phyloP scores from a whole-genome alignment of 2,113 vertebrate genomes.

The Leptobrachium ailaonicum region DNA sequence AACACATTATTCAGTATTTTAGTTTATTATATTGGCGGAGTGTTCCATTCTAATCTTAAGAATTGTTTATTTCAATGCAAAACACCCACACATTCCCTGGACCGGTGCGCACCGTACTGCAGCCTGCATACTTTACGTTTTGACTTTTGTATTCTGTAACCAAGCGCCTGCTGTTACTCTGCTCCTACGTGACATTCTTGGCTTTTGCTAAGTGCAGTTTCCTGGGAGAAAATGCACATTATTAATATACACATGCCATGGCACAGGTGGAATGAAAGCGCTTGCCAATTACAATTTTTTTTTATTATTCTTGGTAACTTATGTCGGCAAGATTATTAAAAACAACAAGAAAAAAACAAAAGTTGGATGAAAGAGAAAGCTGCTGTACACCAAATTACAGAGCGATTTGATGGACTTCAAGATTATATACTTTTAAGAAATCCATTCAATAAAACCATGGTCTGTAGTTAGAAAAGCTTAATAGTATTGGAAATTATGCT shows the following conservation, averaged over 20 bases:
- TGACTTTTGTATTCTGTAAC: background rate
- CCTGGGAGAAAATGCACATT: background rate
- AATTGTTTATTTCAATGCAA: background rate
- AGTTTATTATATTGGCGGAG: background rate
- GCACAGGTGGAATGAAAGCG: background rate
- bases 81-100: background rate
- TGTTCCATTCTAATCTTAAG: background rate
- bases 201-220: constrained; percentile 6
- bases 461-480: background rate
- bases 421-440: background rate
- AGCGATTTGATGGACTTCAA: background rate
- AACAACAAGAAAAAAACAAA: background rate
- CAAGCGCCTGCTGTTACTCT: background rate
- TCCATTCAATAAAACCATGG: too few species aligned
- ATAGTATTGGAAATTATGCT: background rate
- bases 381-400: background rate
- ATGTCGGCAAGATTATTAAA: background rate
- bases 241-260: background rate
- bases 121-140: background rate
- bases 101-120: background rate
- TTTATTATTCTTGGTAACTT: background rate
- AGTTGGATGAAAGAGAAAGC: background rate
- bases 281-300: background rate
- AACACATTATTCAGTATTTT: background rate
- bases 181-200: background rate